phyloP scores from a whole-genome alignment of 2,888 invertebrate species.

The Melieria omissa region DNA sequence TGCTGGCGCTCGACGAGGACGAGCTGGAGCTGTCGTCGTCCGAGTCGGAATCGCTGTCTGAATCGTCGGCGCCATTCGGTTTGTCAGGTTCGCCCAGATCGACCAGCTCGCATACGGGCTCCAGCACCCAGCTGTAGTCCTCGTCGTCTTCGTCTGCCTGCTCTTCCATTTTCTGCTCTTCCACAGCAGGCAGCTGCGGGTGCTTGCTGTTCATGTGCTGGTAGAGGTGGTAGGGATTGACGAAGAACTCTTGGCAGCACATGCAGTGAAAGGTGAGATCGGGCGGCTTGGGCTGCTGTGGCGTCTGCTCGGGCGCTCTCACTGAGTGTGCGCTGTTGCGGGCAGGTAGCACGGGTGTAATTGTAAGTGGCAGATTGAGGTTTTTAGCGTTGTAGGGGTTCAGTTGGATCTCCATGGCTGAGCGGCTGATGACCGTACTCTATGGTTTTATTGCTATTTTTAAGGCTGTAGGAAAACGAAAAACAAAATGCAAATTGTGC shows the following conservation, averaged over 20 bases:
- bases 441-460: too few relatives aligned
- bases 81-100: constrained; percentile 38
- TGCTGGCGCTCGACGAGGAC: constrained; percentile 40
- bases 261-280: constrained; percentile 66
- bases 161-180: constrained; percentile 41
- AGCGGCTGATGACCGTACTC: too few relatives aligned
- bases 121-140: constrained; percentile 64
- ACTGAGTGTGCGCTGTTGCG: constrained; percentile 3
- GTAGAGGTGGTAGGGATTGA: constrained; percentile 61
- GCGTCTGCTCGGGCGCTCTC: not conserved
- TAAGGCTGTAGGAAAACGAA: too few relatives aligned
- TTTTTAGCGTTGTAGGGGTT: constrained; percentile 4
- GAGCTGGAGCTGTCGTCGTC: constrained; percentile 23
- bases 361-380: constrained; percentile 22
- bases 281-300: constrained; percentile 51
- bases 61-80: constrained; percentile 47
- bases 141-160: constrained; percentile 51
- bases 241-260: constrained; percentile 63
- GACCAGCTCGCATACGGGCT: constrained; percentile 61
- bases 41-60: constrained; percentile 44
- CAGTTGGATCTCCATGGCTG: constrained; percentile 17
- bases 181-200: constrained; percentile 47
- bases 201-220: constrained; percentile 64
- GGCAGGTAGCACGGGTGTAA: constrained; percentile 27
- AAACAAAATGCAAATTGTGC: too few relatives aligned